Percentiles rank a stretch among this genome's conserved stretches.
These are phyloP conservation scores for Watsonalla binaria DNA, from an alignment of 2,888 invertebrate genomes.

Conservation along the genomic window DNA sequence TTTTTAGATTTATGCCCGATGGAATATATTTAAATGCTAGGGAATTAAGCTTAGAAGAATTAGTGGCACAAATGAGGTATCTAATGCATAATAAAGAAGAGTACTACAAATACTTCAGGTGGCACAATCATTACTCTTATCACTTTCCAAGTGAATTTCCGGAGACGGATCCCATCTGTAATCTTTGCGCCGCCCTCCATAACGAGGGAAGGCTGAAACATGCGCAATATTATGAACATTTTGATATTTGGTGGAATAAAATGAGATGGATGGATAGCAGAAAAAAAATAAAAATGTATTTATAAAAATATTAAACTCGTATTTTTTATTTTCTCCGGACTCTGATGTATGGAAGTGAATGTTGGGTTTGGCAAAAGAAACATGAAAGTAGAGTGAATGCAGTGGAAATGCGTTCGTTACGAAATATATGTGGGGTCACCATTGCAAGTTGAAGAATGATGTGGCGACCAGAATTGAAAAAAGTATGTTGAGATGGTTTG, in stretches of 20 bases:
- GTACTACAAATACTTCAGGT: conserved; percentile 33
- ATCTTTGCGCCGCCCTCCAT: conserved; percentile 14
- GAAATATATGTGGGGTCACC: too few relatives aligned
- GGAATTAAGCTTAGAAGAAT: conserved; percentile 6
- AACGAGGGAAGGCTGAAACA: background rate
- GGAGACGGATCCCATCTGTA: conserved; percentile 20
- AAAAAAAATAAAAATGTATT: too few relatives aligned
- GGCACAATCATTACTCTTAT: conserved; percentile 38
- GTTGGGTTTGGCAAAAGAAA: too few relatives aligned
- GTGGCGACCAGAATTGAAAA: too few relatives aligned
- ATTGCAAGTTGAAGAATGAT: too few relatives aligned
- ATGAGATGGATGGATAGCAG: too few relatives aligned
- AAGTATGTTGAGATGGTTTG: too few relatives aligned
- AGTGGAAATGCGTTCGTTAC: too few relatives aligned
- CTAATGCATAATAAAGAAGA: conserved; percentile 23
- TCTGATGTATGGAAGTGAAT: too few relatives aligned
- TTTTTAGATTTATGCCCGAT: conserved; percentile 33
- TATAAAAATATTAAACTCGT: too few relatives aligned
- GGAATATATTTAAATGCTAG: conserved; percentile 22
- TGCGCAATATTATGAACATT: conserved; percentile 3
- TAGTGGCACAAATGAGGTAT: conserved; percentile 25
- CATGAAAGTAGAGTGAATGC: too few relatives aligned
- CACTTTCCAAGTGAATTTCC: conserved; percentile 12
- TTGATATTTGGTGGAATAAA: conserved; percentile 6
- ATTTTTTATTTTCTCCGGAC: too few relatives aligned